These are phyloP conservation scores for Apis laboriosa DNA, from an alignment of 1,140 invertebrate genomes.

Conservation along the genomic window DNA sequence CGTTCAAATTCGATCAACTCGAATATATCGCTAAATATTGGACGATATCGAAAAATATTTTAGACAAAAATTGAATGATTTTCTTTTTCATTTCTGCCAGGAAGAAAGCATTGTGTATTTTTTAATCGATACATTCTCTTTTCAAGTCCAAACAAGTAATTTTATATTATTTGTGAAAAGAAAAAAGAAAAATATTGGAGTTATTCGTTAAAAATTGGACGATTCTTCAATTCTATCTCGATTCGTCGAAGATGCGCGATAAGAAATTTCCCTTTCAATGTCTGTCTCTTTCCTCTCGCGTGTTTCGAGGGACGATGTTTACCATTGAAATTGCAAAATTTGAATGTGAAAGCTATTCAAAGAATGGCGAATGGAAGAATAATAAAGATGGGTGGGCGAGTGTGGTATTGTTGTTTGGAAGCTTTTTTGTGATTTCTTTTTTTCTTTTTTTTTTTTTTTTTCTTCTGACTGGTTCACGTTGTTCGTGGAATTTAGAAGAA, in stretches of 20 bases:
- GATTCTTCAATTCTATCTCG: slow-evolving; percentile 15
- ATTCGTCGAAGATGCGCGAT: slow-evolving; percentile 24
- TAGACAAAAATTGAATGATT: too few relatives aligned
- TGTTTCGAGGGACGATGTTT: background rate
- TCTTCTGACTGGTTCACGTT: background rate
- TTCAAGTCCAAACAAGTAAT: too few relatives aligned
- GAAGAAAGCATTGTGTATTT: too few relatives aligned
- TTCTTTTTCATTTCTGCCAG: too few relatives aligned
- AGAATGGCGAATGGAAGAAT: background rate
- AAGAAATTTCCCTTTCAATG: slow-evolving; percentile 17
- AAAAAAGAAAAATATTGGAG: too few relatives aligned
- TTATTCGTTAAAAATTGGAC: slow-evolving; percentile 33
- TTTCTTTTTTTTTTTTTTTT: background rate
- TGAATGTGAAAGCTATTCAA: background rate
- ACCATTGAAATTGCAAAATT: background rate
- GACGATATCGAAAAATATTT: too few relatives aligned
- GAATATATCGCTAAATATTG: too few relatives aligned
- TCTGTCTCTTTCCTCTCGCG: background rate
- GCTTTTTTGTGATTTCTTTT: background rate
- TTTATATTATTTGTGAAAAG: too few relatives aligned
- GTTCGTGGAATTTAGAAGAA: too few relatives aligned
- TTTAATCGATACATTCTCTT: too few relatives aligned
- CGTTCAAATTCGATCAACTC: too few relatives aligned
- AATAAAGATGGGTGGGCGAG: background rate
- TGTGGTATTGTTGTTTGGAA: background rate